Conservation (phyloP, 2,797 vertebrate species). For the Crax fasciolata region DNA sequence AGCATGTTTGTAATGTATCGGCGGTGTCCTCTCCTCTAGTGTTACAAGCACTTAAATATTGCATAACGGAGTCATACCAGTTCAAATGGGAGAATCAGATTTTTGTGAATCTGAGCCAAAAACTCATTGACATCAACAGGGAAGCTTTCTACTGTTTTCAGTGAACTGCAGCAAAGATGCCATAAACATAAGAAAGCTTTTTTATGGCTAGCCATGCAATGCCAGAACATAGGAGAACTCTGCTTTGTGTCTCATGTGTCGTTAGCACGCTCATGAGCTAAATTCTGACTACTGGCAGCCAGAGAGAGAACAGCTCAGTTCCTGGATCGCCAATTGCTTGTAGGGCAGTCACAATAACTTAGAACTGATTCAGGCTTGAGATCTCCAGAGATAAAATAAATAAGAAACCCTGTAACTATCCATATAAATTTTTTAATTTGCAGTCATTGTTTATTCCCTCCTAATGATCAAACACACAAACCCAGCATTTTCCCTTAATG, state of each 20-base stretch:
- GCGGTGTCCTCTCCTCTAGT: not conserved
- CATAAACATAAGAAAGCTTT: not conserved
- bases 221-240: not conserved
- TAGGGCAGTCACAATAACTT: not conserved
- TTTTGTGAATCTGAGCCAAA: slow-evolving; percentile 28
- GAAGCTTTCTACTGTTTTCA: not conserved
- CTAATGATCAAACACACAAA: not conserved
- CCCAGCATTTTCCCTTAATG: not conserved
- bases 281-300: not conserved
- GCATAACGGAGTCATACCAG: not conserved
- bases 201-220: not conserved
- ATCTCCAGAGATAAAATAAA: not conserved
- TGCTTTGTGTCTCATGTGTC: not conserved
- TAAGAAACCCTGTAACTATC: not conserved
- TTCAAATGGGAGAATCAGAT: not conserved
- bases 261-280: not conserved
- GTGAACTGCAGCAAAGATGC: not conserved
- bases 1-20: not conserved
- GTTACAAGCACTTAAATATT: slow-evolving; percentile 1
- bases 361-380: not conserved
- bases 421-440: not conserved
- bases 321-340: not conserved
- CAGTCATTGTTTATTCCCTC: not conserved
- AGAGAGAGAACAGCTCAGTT: not conserved
- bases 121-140: not conserved